These are phyloP conservation scores for Drosophila atroscutellata DNA, from an alignment of 2,888 invertebrate species.

Conservation along the genomic window DNA sequence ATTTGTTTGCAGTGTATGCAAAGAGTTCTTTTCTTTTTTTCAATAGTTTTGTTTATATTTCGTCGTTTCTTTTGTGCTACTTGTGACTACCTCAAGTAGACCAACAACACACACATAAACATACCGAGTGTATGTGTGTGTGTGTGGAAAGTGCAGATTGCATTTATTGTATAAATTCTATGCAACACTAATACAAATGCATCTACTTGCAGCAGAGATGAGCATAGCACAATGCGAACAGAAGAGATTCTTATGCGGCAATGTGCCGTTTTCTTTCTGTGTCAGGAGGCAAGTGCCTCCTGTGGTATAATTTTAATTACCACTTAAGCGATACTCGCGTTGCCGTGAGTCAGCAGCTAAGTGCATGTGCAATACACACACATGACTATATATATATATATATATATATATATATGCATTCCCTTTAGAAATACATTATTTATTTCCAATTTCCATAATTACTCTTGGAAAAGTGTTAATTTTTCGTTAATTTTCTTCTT, in stretches of 20 bases:
- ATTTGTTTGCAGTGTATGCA: slow-evolving; percentile 15
- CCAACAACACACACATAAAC: slow-evolving; percentile 5
- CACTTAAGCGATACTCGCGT: slow-evolving; percentile 57
- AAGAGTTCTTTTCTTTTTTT: slow-evolving; percentile 17
- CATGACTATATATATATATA: slow-evolving; percentile 2
- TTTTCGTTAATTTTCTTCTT: neutral
- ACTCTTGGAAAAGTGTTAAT: neutral
- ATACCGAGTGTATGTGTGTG: slow-evolving; percentile 27
- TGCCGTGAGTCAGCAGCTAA: slow-evolving; percentile 41
- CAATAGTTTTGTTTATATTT: slow-evolving; percentile 38
- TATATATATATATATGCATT: neutral
- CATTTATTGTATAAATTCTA: slow-evolving; percentile 43
- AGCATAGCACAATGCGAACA: slow-evolving; percentile 5
- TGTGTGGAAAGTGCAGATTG: slow-evolving; percentile 18
- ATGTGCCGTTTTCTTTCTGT: slow-evolving; percentile 61
- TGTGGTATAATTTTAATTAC: slow-evolving; percentile 80
- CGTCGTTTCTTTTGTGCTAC: slow-evolving; percentile 48
- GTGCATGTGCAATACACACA: slow-evolving; percentile 32
- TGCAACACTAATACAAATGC: slow-evolving; percentile 37
- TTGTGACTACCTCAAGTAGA: slow-evolving; percentile 62
- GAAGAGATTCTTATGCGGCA: slow-evolving; percentile 45
- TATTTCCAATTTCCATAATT: neutral
- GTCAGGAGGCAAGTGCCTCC: slow-evolving; percentile 56
- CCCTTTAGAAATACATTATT: neutral
- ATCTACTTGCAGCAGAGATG: slow-evolving; percentile 20